phyloP scores from a whole-genome alignment of 1,140 invertebrate species.

The Polyergus mexicanus region DNA sequence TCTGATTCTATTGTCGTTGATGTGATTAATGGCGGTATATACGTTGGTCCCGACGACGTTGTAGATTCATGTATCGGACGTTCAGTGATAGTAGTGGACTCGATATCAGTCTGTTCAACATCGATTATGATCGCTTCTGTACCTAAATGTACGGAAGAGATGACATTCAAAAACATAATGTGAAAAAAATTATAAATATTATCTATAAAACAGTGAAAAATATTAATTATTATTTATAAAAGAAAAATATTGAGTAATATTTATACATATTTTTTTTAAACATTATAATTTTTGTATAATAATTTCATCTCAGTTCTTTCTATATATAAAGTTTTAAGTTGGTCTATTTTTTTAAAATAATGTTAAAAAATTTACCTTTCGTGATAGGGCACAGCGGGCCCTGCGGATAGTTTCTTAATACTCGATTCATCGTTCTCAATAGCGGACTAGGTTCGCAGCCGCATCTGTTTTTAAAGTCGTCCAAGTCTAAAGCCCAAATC shows the following conservation, averaged over 20 bases:
- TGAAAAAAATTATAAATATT: not conserved
- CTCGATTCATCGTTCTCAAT: conserved; percentile 92
- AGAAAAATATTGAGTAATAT: too few relatives aligned
- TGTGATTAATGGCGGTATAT: conserved; percentile 51
- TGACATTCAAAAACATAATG: not conserved
- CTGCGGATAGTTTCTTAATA: conserved; percentile 89
- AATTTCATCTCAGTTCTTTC: not conserved
- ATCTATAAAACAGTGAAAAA: too few relatives aligned
- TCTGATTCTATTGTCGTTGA: conserved; percentile 48
- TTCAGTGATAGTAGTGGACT: conserved; percentile 42
- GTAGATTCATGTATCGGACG: conserved; percentile 54
- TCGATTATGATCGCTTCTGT: conserved; percentile 45
- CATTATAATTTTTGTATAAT: not conserved
- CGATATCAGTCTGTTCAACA: not conserved
- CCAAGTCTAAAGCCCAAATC: conserved; percentile 96
- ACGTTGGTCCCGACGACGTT: conserved; percentile 63
- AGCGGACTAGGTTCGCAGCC: conserved; percentile 93
- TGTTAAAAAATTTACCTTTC: conserved; percentile 68
- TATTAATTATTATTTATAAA: too few relatives aligned
- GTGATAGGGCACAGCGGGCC: conserved; percentile 81
- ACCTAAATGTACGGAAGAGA: not conserved
- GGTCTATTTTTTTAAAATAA: conserved; percentile 13
- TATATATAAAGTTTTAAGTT: not conserved
- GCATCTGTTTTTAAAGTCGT: conserved; percentile 93
- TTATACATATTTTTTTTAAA: not conserved